A percentile compares a stretch with the other conserved stretches of the same genome.
These are phyloP conservation scores for Rhegmatorhina hoffmannsi DNA, from an alignment of 2,113 vertebrate genomes.

Conservation along the genomic window DNA sequence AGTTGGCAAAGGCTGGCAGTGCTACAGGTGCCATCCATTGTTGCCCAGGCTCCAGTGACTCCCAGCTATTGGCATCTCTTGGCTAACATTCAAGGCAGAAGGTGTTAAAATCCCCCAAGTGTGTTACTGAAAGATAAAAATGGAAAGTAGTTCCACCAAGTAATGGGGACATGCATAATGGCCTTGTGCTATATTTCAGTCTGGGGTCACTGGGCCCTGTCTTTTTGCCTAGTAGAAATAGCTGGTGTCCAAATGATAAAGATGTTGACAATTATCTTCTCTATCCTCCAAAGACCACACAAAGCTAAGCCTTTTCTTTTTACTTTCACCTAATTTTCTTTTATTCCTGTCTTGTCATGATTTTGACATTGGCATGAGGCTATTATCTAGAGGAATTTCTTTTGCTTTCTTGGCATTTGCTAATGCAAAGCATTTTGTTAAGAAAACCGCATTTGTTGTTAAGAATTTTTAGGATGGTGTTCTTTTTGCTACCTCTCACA, in stretches of 20 bases:
- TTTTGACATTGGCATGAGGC: conserved; percentile 22
- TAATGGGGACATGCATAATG: conserved; percentile 10
- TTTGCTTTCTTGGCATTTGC: neutral
- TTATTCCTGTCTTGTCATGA: neutral
- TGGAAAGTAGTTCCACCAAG: neutral
- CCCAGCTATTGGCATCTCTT: neutral
- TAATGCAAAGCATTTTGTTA: conserved; percentile 15
- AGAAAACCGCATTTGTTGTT: neutral
- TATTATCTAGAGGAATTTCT: conserved; percentile 17
- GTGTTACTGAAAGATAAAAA: conserved; percentile 23
- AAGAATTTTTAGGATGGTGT: neutral
- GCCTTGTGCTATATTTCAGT: conserved; percentile 17
- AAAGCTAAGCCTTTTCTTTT: conserved; percentile 34
- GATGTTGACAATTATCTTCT: conserved; percentile 43
- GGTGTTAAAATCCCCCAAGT: conserved; percentile 9
- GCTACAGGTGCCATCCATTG: neutral
- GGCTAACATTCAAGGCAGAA: neutral
- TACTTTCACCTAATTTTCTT: conserved; percentile 20
- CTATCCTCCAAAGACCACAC: conserved; percentile 22
- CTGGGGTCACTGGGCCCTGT: conserved; percentile 3
- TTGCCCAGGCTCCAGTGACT: accelerated
- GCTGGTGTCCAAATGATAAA: conserved; percentile 40
- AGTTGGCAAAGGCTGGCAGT: neutral
- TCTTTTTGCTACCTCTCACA: neutral
- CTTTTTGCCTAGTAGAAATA: conserved; percentile 27